Conservation (phyloP, 2,888 invertebrate genomes). For the Caenorhabditis plicata region DNA sequence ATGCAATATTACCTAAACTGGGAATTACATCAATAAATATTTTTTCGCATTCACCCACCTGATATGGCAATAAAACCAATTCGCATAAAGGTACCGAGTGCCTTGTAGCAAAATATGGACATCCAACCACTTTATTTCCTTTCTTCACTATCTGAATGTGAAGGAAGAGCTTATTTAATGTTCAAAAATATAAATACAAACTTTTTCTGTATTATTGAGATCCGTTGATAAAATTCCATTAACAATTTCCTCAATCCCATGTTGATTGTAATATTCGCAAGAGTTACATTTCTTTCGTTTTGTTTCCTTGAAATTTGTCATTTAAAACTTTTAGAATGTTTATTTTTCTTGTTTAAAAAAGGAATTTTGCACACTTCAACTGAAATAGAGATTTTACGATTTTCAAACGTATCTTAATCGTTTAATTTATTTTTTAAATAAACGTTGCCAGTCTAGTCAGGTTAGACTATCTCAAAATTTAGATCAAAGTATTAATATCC, state of each 20-base stretch:
- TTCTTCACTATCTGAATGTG: constrained; percentile 55
- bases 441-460: too few species aligned
- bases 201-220: constrained; percentile 8
- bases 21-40: background rate
- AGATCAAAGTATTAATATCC: too few species aligned
- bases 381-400: too few species aligned
- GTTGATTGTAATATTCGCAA: constrained; percentile 76
- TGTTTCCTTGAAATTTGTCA: constrained; percentile 1
- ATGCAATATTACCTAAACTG: constrained; percentile 80
- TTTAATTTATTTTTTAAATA: too few species aligned
- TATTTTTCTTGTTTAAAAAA: too few species aligned
- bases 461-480: too few species aligned
- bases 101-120: constrained; percentile 90
- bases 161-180: background rate
- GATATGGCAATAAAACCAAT: constrained; percentile 69
- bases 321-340: background rate
- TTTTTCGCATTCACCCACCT: constrained; percentile 14
- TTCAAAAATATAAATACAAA: background rate
- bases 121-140: constrained; percentile 77
- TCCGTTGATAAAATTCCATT: constrained; percentile 68
- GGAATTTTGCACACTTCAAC: too few species aligned
- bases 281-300: constrained; percentile 11
- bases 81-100: constrained; percentile 82
- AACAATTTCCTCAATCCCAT: constrained; percentile 71
- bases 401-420: too few species aligned